Conservation (phyloP, 1,140 invertebrate genomes). For the Drosophila cardini region DNA sequence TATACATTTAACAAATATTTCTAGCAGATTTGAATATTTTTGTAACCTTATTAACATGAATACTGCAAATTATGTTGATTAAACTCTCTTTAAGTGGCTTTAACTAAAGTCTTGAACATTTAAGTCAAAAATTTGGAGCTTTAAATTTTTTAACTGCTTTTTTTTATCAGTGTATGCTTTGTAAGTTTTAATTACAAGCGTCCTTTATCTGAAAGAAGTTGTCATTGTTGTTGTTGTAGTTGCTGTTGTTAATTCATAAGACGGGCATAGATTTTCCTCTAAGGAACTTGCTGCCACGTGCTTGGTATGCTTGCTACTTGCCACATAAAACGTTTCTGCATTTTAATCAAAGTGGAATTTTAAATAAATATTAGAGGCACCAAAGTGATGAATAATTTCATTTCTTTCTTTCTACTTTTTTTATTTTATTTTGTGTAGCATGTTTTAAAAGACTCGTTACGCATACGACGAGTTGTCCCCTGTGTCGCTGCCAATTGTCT, state of each 20-base stretch:
- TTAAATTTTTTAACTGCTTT: too few species aligned
- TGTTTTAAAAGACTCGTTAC: slow-evolving; percentile 22
- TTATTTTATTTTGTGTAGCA: slow-evolving; percentile 1
- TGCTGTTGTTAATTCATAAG: slow-evolving; percentile 70
- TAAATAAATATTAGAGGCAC: slow-evolving; percentile 74
- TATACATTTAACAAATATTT: too few species aligned
- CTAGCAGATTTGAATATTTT: too few species aligned
- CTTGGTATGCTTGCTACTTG: slow-evolving; percentile 30
- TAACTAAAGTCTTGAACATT: too few species aligned
- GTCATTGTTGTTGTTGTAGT: slow-evolving; percentile 10
- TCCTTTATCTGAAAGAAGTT: slow-evolving; percentile 24
- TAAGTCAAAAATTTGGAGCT: too few species aligned
- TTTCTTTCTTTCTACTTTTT: slow-evolving; percentile 2
- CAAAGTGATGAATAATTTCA: slow-evolving; percentile 71
- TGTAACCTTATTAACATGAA: too few species aligned
- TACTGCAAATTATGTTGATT: too few species aligned
- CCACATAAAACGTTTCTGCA: slow-evolving; percentile 49
- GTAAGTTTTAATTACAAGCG: slow-evolving; percentile 76
- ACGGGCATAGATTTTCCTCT: slow-evolving; percentile 47
- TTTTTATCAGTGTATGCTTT: slow-evolving; percentile 15
- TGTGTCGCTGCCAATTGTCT: slow-evolving; percentile 52
- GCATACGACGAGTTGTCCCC: slow-evolving; percentile 36
- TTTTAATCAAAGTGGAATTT: slow-evolving; percentile 81
- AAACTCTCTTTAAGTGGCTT: too few species aligned
- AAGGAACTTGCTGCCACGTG: slow-evolving; percentile 34